Conservation (phyloP, 2,888 invertebrate species). For the Tetragonisca angustula region DNA sequence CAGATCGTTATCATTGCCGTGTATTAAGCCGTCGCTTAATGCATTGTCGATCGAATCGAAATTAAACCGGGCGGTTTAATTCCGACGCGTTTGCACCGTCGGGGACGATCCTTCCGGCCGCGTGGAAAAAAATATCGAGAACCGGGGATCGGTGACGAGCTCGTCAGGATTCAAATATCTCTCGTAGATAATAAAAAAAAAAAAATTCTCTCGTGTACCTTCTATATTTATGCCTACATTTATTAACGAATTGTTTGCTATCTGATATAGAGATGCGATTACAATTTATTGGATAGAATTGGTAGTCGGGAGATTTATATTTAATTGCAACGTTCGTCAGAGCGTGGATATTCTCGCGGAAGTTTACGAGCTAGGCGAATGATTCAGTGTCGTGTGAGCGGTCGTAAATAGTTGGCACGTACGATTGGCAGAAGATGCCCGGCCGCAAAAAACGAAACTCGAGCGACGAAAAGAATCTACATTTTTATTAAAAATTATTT, state of each 20-base stretch:
- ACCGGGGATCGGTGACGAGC: not conserved
- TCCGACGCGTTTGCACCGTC: not conserved
- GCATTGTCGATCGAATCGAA: constrained; percentile 37
- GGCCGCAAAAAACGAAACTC: not conserved
- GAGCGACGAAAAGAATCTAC: not conserved
- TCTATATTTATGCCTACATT: not conserved
- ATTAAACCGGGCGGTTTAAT: constrained; percentile 27
- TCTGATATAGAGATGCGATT: not conserved
- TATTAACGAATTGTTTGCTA: not conserved
- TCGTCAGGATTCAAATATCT: not conserved
- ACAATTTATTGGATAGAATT: not conserved
- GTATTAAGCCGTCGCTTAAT: constrained; percentile 29
- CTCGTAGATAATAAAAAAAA: not conserved
- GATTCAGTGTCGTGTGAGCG: not conserved
- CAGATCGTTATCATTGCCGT: constrained; percentile 45
- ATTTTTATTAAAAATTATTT: not conserved
- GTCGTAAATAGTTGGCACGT: not conserved
- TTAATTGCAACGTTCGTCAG: not conserved
- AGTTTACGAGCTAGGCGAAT: not conserved
- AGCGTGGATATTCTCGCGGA: not conserved
- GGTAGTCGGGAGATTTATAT: not conserved
- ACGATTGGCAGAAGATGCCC: not conserved
- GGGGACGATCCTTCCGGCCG: not conserved
- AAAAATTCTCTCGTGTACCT: not conserved
- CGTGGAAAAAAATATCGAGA: not conserved